Evolutionary conservation across 2,113 vertebrate species (phyloP).

Genomic region (Peromyscus californicus): DNA sequence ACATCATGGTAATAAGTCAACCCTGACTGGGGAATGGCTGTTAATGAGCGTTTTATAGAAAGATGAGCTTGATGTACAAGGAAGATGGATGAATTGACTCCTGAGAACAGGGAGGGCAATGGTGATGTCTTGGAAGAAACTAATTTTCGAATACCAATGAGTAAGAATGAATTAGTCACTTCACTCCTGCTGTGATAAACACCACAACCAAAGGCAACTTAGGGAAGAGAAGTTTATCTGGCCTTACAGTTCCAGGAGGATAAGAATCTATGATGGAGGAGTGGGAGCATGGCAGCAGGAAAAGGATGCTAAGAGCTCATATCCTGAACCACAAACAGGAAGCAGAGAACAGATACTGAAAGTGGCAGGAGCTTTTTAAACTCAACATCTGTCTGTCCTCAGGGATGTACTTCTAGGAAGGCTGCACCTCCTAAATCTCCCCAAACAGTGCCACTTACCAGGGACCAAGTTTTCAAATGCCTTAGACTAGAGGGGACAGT

Average conservation of each 20-base stretch:
- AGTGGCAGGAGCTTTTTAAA: neutral
- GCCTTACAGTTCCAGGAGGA: neutral
- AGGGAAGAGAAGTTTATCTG: neutral
- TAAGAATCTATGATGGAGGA: neutral
- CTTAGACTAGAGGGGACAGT: too few relatives aligned
- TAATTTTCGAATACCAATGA: neutral
- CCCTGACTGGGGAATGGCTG: neutral
- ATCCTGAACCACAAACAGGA: neutral
- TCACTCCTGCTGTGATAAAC: neutral
- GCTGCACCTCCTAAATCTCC: neutral
- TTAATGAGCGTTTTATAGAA: rapidly evolving
- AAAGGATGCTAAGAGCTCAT: neutral
- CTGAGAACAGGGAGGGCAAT: neutral
- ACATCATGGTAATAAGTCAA: neutral
- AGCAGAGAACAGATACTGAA: too few relatives aligned
- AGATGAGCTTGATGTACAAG: neutral
- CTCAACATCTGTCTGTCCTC: neutral
- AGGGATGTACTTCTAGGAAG: neutral
- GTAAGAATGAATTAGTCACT: neutral
- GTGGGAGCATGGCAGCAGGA: too few relatives aligned
- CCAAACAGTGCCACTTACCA: neutral
- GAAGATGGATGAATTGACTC: neutral
- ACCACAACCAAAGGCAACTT: neutral
- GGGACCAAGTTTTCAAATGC: neutral
- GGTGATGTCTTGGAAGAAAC: neutral